Evolutionary conservation across 2,797 vertebrate genomes (phyloP).

Genomic region (Meda fulgida): DNA sequence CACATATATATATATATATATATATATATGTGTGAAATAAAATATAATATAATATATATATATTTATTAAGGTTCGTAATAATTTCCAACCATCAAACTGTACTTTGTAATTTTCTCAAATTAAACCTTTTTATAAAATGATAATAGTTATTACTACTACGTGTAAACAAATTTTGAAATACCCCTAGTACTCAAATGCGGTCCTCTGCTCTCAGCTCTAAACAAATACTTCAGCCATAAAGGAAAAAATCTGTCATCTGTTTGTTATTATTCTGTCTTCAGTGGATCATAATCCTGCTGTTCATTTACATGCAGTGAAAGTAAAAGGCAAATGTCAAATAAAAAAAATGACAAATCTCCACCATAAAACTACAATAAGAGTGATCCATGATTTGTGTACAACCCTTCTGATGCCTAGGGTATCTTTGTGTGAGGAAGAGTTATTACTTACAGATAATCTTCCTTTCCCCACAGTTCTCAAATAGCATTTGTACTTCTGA

Average conservation of each 20-base stretch:
- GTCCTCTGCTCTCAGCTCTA: not conserved
- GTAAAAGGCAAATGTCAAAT: constrained; percentile 2
- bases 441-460: not conserved
- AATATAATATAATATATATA: too few relatives aligned
- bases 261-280: too few relatives aligned
- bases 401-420: not conserved
- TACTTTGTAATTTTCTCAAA: too few relatives aligned
- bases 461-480: not conserved
- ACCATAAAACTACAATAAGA: not conserved
- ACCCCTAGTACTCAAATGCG: not conserved
- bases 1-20: too few relatives aligned
- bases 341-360: not conserved
- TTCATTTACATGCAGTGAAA: constrained; percentile 11
- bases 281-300: not conserved
- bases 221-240: constrained; percentile 2
- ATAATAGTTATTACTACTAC: too few relatives aligned
- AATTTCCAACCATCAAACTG: too few relatives aligned
- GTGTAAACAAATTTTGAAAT: too few relatives aligned
- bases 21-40: too few relatives aligned
- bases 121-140: too few relatives aligned
- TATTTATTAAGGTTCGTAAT: too few relatives aligned
- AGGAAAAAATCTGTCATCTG: constrained; percentile 13
- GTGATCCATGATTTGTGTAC: not conserved
- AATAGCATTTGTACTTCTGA: not conserved
- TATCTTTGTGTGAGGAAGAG: not conserved